phyloP scores from a whole-genome alignment of 2,797 vertebrate species.

The Chiloscyllium punctatum region DNA sequence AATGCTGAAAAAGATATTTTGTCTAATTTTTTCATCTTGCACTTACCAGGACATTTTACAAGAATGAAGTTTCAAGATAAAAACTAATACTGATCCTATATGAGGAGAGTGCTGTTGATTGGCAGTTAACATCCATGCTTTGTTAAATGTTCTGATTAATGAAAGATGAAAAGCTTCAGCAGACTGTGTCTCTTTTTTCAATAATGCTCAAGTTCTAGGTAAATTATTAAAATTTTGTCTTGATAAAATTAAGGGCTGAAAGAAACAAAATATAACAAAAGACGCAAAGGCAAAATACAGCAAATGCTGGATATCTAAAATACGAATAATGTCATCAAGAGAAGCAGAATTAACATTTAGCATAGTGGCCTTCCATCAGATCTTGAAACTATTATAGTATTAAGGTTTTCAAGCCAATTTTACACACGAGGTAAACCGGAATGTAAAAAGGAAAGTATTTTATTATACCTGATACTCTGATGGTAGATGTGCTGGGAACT shows the following conservation, averaged over 20 bases:
- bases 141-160: no score
- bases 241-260: not conserved
- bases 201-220: no score
- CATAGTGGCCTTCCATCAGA: not conserved
- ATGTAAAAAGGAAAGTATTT: not conserved
- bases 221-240: not conserved
- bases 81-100: no score
- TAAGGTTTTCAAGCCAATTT: not conserved
- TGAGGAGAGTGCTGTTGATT: no score
- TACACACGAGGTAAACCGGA: not conserved
- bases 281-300: not conserved
- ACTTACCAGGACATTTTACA: no score
- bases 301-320: not conserved
- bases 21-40: no score
- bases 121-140: no score
- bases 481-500: slow-evolving; percentile 66
- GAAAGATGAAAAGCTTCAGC: no score
- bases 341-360: not conserved
- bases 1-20: no score
- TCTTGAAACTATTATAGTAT: not conserved
- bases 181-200: no score
- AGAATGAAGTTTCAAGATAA: no score
- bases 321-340: no score
- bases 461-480: slow-evolving; percentile 71
- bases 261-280: not conserved